Conservation (phyloP, 2,113 vertebrate genomes). For the Etia nguti region DNA sequence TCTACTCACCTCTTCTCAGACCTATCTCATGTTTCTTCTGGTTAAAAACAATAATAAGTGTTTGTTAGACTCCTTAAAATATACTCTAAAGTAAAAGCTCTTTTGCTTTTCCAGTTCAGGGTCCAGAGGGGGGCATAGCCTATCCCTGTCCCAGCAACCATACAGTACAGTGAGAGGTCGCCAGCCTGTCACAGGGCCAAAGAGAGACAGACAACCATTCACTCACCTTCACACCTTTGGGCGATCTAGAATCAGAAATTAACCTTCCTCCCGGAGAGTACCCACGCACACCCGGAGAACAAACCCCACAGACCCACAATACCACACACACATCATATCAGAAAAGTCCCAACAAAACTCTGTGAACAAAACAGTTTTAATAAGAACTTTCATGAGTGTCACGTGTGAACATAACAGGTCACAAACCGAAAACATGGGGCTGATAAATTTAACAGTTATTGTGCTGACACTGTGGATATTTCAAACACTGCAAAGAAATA, state of each 20-base stretch:
- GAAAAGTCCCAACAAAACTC: background rate
- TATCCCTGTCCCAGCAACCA: background rate
- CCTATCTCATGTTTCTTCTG: background rate
- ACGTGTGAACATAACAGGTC: background rate
- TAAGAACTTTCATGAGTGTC: background rate
- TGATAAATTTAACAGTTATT: background rate
- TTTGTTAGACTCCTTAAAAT: background rate
- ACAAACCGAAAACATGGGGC: background rate
- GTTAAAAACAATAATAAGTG: background rate
- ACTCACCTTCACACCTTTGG: background rate
- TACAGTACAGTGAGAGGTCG: rapidly evolving
- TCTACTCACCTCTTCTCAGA: background rate
- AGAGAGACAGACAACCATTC: background rate
- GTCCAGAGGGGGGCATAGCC: background rate
- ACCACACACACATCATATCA: background rate
- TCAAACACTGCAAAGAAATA: background rate
- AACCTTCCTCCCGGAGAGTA: background rate
- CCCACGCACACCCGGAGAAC: background rate
- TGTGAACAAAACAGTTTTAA: background rate
- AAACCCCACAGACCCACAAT: background rate
- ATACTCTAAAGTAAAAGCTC: background rate
- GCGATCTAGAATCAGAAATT: background rate
- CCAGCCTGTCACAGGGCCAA: rapidly evolving
- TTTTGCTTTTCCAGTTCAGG: background rate
- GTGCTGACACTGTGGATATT: background rate